A percentile compares a stretch with the other conserved stretches of the same genome.
phyloP scores from a whole-genome alignment of 53 echinoderm and acorn worm genomes.

The Crossaster papposus region DNA sequence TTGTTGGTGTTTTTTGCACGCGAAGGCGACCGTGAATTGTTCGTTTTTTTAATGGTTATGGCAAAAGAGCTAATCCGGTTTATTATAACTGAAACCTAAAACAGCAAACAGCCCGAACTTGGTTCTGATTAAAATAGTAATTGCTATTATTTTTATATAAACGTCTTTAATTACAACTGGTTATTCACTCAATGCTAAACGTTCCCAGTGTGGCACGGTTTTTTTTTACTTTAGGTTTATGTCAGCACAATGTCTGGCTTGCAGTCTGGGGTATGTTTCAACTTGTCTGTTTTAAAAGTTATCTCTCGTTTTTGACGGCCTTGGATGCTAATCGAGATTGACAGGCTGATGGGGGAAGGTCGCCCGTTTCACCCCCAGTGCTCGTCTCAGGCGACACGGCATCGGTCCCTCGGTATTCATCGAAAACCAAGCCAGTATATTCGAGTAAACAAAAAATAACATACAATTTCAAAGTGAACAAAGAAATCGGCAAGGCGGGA shows the following conservation, averaged over 20 bases:
- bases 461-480: not conserved
- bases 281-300: not conserved
- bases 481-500: too few species aligned
- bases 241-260: not conserved
- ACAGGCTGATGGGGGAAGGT: slow-evolving; percentile 37
- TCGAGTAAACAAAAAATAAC: too few species aligned
- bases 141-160: not conserved
- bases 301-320: not conserved
- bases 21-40: too few species aligned
- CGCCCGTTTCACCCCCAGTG: slow-evolving; percentile 6
- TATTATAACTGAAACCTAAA: too few species aligned
- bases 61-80: too few species aligned
- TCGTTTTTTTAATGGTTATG: too few species aligned
- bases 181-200: not conserved
- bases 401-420: not conserved
- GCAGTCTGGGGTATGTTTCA: not conserved
- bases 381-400: not conserved
- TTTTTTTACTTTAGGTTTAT: not conserved
- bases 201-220: not conserved
- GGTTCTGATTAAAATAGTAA: not conserved
- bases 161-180: not conserved
- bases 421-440: not conserved
- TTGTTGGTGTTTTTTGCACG: too few species aligned
- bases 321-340: slow-evolving; percentile 35
- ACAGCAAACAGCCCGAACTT: not conserved